Evolutionary conservation across 2,888 invertebrate genomes (phyloP).

Genomic region (Gymnosoma rotundatum): DNA sequence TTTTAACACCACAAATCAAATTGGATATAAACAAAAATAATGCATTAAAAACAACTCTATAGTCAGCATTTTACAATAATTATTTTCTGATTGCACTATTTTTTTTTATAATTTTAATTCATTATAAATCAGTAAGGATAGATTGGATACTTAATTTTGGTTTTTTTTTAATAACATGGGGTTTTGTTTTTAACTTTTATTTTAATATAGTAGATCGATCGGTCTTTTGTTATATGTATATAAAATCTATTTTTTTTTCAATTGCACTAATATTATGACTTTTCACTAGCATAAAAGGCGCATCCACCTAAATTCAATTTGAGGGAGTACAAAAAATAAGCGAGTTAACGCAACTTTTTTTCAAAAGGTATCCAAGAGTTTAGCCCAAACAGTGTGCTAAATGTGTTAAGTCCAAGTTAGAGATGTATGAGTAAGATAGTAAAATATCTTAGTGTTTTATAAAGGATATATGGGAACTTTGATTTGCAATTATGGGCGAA

Average conservation of each 20-base stretch:
- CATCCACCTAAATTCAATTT: slow-evolving; percentile 60
- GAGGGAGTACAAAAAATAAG: slow-evolving; percentile 33
- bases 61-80: slow-evolving; percentile 35
- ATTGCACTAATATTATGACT: slow-evolving; percentile 39
- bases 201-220: slow-evolving; percentile 17
- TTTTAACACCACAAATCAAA: slow-evolving; percentile 51
- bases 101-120: slow-evolving; percentile 11
- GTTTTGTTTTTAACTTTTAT: slow-evolving; percentile 2
- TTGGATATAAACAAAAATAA: slow-evolving; percentile 59
- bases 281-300: slow-evolving; percentile 40
- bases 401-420: slow-evolving; percentile 68
- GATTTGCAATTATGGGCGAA: slow-evolving; percentile 58
- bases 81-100: slow-evolving; percentile 46
- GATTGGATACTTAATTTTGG: slow-evolving; percentile 1
- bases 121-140: slow-evolving; percentile 12
- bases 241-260: slow-evolving; percentile 65
- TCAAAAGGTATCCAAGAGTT: slow-evolving; percentile 71
- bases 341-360: slow-evolving; percentile 70
- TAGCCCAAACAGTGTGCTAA: slow-evolving; percentile 71
- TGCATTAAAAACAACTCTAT: slow-evolving; percentile 38
- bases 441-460: slow-evolving; percentile 36
- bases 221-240: slow-evolving; percentile 42
- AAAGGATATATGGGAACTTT: slow-evolving; percentile 62
- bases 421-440: slow-evolving; percentile 63
- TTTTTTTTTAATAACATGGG: not conserved